Conservation (phyloP, 1,140 invertebrate genomes). For the Aphis gossypii region DNA sequence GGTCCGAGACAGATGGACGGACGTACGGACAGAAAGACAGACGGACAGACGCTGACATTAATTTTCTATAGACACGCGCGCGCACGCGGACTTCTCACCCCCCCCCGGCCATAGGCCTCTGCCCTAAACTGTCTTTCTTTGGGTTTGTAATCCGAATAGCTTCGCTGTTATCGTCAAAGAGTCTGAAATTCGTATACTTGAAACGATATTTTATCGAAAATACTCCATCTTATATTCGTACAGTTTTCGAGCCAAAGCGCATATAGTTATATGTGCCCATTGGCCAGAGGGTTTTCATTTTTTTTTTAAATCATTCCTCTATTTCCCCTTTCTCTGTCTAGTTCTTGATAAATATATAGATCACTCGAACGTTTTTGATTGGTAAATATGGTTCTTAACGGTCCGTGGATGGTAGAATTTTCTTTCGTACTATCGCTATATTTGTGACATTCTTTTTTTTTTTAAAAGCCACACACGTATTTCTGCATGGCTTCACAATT, state of each 20-base stretch:
- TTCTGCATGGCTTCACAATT: background rate
- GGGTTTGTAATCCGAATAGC: background rate
- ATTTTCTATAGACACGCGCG: constrained; percentile 37
- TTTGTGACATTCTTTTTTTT: background rate
- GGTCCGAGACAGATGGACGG: constrained; percentile 13
- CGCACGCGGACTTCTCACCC: no score
- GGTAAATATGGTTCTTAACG: background rate
- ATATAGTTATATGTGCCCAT: background rate
- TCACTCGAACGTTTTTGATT: background rate
- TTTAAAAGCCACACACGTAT: background rate
- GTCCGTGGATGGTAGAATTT: background rate
- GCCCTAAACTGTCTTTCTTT: background rate
- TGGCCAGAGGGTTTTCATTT: background rate
- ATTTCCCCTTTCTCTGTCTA: background rate
- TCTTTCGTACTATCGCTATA: background rate
- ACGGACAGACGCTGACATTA: constrained; percentile 49
- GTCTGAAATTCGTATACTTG: background rate
- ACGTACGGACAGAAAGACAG: constrained; percentile 22
- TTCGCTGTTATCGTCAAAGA: constrained; percentile 38
- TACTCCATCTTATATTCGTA: background rate
- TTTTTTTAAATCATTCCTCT: background rate
- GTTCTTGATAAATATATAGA: background rate
- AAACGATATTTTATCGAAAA: constrained; percentile 43
- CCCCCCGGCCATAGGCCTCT: background rate
- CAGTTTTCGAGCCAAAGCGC: background rate